Evolutionary conservation across 2,113 vertebrate species (phyloP).

Genomic region (Ictalurus furcatus): DNA sequence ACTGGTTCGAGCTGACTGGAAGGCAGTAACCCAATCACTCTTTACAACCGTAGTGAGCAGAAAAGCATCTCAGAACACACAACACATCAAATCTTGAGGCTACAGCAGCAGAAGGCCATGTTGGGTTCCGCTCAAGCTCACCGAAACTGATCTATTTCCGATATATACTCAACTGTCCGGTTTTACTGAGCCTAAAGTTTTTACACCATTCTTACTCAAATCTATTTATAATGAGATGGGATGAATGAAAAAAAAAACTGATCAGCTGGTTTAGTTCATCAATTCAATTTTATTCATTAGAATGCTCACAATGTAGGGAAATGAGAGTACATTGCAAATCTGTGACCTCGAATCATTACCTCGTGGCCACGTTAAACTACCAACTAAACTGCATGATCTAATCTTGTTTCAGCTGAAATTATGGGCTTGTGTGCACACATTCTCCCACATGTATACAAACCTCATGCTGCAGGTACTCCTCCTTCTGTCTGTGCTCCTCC

Average conservation of each 20-base stretch:
- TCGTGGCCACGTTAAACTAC: neutral
- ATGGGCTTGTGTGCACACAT: neutral
- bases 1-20: neutral
- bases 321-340: neutral
- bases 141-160: neutral
- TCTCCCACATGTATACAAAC: constrained; percentile 47
- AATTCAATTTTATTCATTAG: neutral
- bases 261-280: neutral
- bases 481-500: constrained; percentile 70
- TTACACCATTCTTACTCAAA: neutral
- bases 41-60: neutral
- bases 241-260: neutral
- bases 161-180: neutral
- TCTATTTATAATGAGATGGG: neutral
- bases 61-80: neutral
- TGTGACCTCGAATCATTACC: neutral
- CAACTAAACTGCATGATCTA: neutral
- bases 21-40: neutral
- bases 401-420: neutral
- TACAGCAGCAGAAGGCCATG: neutral
- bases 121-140: neutral
- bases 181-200: neutral
- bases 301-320: neutral
- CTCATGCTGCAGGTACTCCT: constrained; percentile 73
- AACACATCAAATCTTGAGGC: neutral